Evolutionary conservation across 2,888 invertebrate species (phyloP), one percentile per base, ranked within the genome.

Genomic region (Coleophora flavipennella): DNA sequence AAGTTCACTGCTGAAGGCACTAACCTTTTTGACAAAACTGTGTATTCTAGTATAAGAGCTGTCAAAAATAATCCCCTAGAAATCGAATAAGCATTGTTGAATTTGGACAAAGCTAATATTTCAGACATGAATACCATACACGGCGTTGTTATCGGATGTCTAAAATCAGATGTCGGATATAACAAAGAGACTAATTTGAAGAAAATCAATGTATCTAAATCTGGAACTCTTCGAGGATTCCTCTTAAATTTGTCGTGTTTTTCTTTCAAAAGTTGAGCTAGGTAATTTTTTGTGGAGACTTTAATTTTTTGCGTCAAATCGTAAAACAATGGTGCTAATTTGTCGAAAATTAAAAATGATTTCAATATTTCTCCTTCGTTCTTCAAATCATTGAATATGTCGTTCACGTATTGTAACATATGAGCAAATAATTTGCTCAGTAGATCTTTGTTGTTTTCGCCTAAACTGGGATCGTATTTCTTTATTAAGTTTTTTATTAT

Each of bases 91-190:
- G 88, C 84, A 8, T 85, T 87, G 53, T 84, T 88, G 13, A 93
- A 88, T 50, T 85, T 87, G 38, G 90, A 88, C 53, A 84, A 80
- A 2, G 86, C 84, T 53, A 95, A 69, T 58, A 96, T 91, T 67
- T 95, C 92, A 31, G 92, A 89, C 76, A 97, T 93, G 53, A 96
- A 94, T 46, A 94, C 83, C 51, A 93, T 83, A 52, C 86, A 84
- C n/a, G 96, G 96, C 10, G 94, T 94, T n/a, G 92, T 92, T 3
- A 97, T 89, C 0, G 91, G 91, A 86, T 98, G 97, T 31, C 91
- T 86, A 65, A 92, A 95, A 75, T 98, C 97, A 0, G 97, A 96
- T 0, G 96, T 91, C 1, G 97, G 93, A 73, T 93, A 98, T 39
- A 97, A 65, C 33, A 92, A 71, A 7, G 92, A 90, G 3, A 95